Percentiles rank a stretch among this genome's conserved stretches.
phyloP scores from a whole-genome alignment of 1,140 invertebrate species.

The Drosophila sucinea region DNA sequence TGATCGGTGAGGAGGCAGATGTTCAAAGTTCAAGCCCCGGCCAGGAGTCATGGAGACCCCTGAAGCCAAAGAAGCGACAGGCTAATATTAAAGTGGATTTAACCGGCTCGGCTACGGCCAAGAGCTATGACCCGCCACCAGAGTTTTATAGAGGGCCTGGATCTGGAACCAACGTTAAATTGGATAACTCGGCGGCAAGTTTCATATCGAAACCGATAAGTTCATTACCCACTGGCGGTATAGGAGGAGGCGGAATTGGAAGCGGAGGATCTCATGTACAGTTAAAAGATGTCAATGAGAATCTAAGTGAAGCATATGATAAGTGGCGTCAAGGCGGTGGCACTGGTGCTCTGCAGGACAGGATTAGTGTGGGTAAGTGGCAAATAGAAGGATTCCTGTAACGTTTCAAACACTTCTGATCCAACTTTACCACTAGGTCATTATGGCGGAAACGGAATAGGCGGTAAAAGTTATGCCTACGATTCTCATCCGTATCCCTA shows the following conservation, averaged over 20 bases:
- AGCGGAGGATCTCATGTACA: constrained; percentile 20
- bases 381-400: background rate
- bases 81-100: constrained; percentile 44
- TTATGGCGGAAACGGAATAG: constrained; percentile 35
- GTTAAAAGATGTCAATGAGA: constrained; percentile 43
- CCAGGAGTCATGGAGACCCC: constrained; percentile 35
- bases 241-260: background rate
- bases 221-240: constrained; percentile 17
- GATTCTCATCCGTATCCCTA: constrained; percentile 50
- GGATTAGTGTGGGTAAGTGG: constrained; percentile 76
- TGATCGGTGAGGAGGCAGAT: constrained; percentile 14
- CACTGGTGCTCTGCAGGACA: constrained; percentile 41
- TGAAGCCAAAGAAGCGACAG: constrained; percentile 50
- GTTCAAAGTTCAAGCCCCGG: constrained; percentile 8
- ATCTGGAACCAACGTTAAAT: constrained; percentile 28
- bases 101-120: constrained; percentile 51
- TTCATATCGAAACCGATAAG: constrained; percentile 46
- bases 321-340: constrained; percentile 54
- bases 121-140: constrained; percentile 78
- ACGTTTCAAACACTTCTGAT: background rate
- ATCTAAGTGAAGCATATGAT: constrained; percentile 67
- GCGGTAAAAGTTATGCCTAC: constrained; percentile 52
- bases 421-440: constrained; percentile 36
- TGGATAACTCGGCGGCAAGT: constrained; percentile 43
- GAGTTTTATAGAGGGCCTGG: constrained; percentile 78